Base-by-base conservation (phyloP, 2,888 invertebrate species). In the Ennomos quercinarius region DNA sequence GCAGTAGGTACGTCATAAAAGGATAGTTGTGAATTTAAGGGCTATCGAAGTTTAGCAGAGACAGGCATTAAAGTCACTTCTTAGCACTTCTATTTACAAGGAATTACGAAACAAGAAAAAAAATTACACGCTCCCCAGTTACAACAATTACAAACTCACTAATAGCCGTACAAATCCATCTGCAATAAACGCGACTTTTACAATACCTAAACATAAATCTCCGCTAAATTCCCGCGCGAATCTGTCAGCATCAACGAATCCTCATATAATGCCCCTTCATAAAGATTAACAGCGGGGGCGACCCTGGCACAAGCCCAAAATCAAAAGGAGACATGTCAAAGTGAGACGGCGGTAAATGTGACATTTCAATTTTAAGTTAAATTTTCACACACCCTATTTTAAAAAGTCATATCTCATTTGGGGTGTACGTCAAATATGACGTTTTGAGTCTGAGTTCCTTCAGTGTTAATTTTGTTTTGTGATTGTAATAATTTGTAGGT, bases 211-310 rank as follows among this genome's bases (percentile, higher is more conserved):
- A 61, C 59, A 69, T 69, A 69, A 69, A 67, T 69, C 64, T 61
- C 39, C 10, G 46, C 61, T 62, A 64, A 63, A 60, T 46, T 66
- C 66, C 67, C 42, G 64, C 61, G 59, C 62, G 84, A 87, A 89
- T 88, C 78, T 79, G 80, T 80, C 74, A 78, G 72, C 80, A 83
- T 82, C 80, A 78, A 78, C 76, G 78, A 77, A 79, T 81, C 72
- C 81, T 78, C 83, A 85, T 82, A 81, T 83, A 85, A 87, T 83
- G 68, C 83, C 86, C 87, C 83, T 81, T 86, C 86, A 87, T 86
- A 88, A 88, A 86, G 88, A 88, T 89, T 86, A 87, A 87, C 82
- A 74, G 74, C 75, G 75, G 78, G 83, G 84, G 80, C 68, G 78
- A 61, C 64, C 66, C 70, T 68, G 37, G 49, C 78, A 39, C 35